Conservation (phyloP, 2,113 vertebrate species). For the Laticauda laticaudata region DNA sequence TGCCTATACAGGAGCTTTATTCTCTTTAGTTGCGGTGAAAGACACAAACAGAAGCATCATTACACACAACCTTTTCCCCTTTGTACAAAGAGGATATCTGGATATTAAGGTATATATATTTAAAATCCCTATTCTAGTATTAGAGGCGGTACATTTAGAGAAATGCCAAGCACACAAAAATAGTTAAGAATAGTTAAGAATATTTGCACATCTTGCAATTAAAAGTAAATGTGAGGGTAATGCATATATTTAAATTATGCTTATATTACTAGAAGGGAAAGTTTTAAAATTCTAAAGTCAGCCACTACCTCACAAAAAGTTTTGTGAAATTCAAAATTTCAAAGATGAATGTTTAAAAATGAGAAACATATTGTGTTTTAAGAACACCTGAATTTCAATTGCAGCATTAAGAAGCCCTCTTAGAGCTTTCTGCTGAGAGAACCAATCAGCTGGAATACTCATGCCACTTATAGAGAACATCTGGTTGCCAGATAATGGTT, state of each 20-base stretch:
- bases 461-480: not conserved
- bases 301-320: not conserved
- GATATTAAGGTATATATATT: not conserved
- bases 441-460: not conserved
- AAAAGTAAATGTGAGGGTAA: not conserved
- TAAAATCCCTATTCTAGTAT: not conserved
- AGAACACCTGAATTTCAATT: not conserved
- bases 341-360: not conserved
- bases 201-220: not conserved
- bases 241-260: not conserved
- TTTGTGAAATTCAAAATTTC: not conserved
- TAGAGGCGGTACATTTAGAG: not conserved
- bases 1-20: not conserved
- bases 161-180: not conserved
- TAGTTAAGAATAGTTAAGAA: not conserved
- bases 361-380: not conserved
- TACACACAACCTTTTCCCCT: not conserved
- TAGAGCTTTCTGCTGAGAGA: not conserved
- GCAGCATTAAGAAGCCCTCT: not conserved
- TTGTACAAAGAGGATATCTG: not conserved
- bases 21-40: not conserved
- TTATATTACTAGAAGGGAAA: not conserved
- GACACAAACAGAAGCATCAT: not conserved
- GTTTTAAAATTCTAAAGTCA: not conserved
- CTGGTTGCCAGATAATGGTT: too few species aligned